These are phyloP conservation scores for Ochotona princeps DNA, from an alignment of 2,113 vertebrate species.

Conservation along the genomic window DNA sequence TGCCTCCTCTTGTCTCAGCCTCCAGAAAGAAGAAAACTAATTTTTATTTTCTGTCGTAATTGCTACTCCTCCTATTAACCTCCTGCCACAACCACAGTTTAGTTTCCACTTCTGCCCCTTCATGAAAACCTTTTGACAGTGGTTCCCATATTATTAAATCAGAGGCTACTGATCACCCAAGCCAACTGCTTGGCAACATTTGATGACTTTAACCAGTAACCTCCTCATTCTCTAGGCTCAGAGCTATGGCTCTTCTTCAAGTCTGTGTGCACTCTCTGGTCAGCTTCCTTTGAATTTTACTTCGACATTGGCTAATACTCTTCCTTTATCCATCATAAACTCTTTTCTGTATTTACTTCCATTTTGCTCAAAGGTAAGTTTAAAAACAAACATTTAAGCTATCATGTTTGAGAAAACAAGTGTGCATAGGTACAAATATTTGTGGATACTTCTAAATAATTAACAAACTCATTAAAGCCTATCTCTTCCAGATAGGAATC, in stretches of 20 bases:
- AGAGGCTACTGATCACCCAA: not conserved
- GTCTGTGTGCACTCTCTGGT: not conserved
- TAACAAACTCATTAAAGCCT: not conserved
- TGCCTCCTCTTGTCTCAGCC: not conserved
- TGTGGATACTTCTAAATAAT: not conserved
- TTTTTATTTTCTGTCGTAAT: not conserved
- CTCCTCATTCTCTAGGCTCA: not conserved
- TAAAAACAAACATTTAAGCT: not conserved
- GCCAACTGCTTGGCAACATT: not conserved
- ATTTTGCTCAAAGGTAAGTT: not conserved
- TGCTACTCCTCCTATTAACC: not conserved
- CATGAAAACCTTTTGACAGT: not conserved
- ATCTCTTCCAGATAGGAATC: not conserved
- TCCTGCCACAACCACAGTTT: not conserved
- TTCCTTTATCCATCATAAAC: not conserved
- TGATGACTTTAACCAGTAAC: not conserved
- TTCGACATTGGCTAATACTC: not conserved
- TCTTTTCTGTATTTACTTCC: not conserved
- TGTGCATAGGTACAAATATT: not conserved
- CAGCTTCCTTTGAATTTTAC: not conserved
- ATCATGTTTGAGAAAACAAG: not conserved
- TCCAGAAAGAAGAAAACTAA: not conserved
- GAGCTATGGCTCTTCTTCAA: not conserved
- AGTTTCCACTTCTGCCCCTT: not conserved
- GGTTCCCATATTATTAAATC: slow-evolving; percentile 1